Evolutionary conservation across 2,113 vertebrate genomes (phyloP).

Genomic region (Xerus inauris): DNA sequence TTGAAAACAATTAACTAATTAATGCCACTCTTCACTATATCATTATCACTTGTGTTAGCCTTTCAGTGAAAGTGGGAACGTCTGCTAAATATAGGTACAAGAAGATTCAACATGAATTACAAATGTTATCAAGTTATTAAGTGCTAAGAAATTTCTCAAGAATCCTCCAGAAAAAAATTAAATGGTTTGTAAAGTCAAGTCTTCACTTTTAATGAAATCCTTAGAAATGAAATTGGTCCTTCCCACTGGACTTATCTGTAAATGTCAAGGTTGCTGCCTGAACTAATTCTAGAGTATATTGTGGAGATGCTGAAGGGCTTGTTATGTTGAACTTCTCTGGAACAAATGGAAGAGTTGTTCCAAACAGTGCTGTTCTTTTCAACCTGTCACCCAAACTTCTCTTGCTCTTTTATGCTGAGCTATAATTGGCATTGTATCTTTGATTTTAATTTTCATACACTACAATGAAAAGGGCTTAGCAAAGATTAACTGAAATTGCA

Average conservation of each 20-base stretch:
- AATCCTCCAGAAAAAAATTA: constrained; percentile 27
- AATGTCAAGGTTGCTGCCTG: not conserved
- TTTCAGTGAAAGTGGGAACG: not conserved
- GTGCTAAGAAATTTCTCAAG: not conserved
- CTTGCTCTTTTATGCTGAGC: not conserved
- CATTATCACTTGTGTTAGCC: not conserved
- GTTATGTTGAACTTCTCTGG: not conserved
- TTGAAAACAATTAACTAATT: not conserved
- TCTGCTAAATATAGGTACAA: not conserved
- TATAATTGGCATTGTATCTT: not conserved
- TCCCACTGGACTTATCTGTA: not conserved
- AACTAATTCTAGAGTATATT: not conserved
- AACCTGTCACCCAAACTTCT: not conserved
- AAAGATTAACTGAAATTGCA: not conserved
- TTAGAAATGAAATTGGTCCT: not conserved
- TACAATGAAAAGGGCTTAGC: not conserved
- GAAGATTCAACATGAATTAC: not conserved
- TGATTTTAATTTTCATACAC: constrained; percentile 29
- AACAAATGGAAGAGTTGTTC: not conserved
- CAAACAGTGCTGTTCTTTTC: constrained; percentile 1
- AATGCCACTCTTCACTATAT: not conserved
- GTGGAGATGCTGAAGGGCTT: not conserved
- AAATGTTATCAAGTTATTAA: not conserved
- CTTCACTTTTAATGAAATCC: not conserved
- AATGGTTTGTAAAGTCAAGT: not conserved